A percentile compares a stretch with the other conserved stretches of the same genome.
Evolutionary conservation across 2,888 invertebrate genomes (phyloP).

Genomic region (Caenorhabditis virilis): DNA sequence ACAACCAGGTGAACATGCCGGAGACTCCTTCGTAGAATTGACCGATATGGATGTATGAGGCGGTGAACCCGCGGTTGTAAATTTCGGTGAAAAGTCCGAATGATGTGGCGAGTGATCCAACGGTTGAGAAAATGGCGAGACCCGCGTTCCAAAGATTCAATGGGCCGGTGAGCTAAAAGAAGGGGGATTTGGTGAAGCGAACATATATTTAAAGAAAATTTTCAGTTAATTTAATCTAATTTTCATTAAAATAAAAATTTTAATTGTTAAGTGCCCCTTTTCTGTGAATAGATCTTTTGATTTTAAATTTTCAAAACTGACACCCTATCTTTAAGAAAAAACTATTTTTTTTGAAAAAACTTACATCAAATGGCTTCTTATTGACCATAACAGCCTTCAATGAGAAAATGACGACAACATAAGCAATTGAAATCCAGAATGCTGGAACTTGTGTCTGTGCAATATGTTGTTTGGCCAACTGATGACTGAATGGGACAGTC

Average conservation of each 20-base stretch:
- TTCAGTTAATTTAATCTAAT: too few relatives aligned
- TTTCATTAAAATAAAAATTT: too few relatives aligned
- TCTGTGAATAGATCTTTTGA: too few relatives aligned
- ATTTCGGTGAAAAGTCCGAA: slow-evolving; percentile 46
- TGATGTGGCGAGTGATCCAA: slow-evolving; percentile 55
- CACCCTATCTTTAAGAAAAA: too few relatives aligned
- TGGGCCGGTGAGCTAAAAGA: slow-evolving; percentile 45
- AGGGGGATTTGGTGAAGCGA: neutral
- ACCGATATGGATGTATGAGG: slow-evolving; percentile 45
- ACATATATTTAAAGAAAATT: too few relatives aligned
- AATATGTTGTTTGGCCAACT: slow-evolving; percentile 48
- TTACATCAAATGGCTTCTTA: slow-evolving; percentile 58
- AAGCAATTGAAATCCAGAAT: slow-evolving; percentile 58
- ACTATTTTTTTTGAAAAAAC: slow-evolving; percentile 4
- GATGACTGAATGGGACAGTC: slow-evolving; percentile 46
- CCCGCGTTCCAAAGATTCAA: slow-evolving; percentile 63
- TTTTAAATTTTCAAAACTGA: neutral
- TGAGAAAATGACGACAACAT: slow-evolving; percentile 62
- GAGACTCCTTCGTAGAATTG: slow-evolving; percentile 49
- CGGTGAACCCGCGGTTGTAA: slow-evolving; percentile 40
- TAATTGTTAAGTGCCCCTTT: too few relatives aligned
- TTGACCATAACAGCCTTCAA: slow-evolving; percentile 61
- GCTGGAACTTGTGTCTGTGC: slow-evolving; percentile 37
- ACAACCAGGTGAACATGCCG: slow-evolving; percentile 58
- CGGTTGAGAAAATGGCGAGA: slow-evolving; percentile 62